Evolutionary conservation across 2,113 vertebrate genomes (phyloP).

Genomic region (Myxocyprinus asiaticus): DNA sequence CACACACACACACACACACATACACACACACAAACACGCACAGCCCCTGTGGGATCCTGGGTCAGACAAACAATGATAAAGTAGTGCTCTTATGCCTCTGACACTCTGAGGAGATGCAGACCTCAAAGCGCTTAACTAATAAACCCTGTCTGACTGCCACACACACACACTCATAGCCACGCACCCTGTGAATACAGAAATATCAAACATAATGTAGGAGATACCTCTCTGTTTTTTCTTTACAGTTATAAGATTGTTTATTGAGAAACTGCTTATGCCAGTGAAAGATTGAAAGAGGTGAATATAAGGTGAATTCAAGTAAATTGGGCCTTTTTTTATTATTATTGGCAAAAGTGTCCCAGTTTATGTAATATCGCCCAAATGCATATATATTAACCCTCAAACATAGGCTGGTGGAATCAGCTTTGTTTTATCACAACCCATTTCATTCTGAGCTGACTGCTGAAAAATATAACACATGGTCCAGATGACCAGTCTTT

Average conservation of each 20-base stretch:
- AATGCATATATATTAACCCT: background rate
- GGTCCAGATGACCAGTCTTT: background rate
- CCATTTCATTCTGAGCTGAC: background rate
- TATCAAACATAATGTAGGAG: conserved; percentile 22
- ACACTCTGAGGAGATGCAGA: conserved; percentile 86
- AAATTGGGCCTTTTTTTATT: background rate
- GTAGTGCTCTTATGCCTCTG: conserved; percentile 85
- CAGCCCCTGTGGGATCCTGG: conserved; percentile 76
- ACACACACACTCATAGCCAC: conserved; percentile 53
- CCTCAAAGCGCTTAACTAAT: conserved; percentile 82
- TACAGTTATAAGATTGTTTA: conserved; percentile 5
- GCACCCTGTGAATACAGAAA: background rate
- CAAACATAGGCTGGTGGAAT: background rate
- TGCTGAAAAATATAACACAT: background rate
- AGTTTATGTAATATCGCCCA: background rate
- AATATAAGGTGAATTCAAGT: background rate
- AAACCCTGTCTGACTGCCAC: conserved; percentile 79
- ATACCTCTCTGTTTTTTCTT: background rate
- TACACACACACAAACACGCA: conserved; percentile 32
- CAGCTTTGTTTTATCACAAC: background rate
- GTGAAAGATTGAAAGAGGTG: background rate
- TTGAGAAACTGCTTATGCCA: background rate
- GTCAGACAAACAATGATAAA: conserved; percentile 99
- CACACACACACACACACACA: conserved; percentile 16
- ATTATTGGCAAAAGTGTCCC: background rate